Evolutionary conservation across 2,113 vertebrate species (phyloP), one percentile per base, ranked within the genome.

Genomic region (Proteles cristata): DNA sequence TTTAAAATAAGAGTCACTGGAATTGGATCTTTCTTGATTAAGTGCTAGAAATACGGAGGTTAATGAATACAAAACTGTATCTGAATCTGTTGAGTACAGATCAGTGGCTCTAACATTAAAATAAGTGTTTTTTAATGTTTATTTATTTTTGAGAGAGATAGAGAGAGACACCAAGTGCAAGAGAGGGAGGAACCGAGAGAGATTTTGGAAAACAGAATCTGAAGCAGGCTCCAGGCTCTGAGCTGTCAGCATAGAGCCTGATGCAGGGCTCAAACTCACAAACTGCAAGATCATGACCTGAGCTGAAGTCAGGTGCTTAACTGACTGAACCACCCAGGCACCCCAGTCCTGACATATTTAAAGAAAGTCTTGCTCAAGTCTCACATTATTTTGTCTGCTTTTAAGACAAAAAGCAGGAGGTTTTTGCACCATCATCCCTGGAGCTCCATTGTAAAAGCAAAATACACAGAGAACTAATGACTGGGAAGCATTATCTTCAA

Each of bases 1-100:
- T 93, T 96, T 97, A 94, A 97, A 98, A 73, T 71, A 73, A 95
- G 88, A 82, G 43, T 93, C 16, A 0, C 39, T 94, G 79, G 80
- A 97, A 96, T 96, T 23, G 7, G 19, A 82, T 91, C 65, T 94
- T 91, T 95, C 90, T 96, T 95, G 68, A 82, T 39, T 74, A 98
- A 91, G 66, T 77, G 28, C 74, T 96, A 65, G 74, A 95, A 91
- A n/a, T 93, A 58, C 14, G 83, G 94, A 95, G 86, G 83, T 98
- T 97, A 98, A 97, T 61, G 96, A 97, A 61, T 94, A 79, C 31
- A 89, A 90, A 74, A 95, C 88, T 85, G 2, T 94, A 28, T 95
- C 69, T 81, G 74, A 94, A 94, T 1, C n/a, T 97, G 87, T 84
- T 97, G 80, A 93, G 15, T 90, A 85, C 43, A 97, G 65, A 96